A percentile compares a stretch with the other conserved stretches of the same genome.
Evolutionary conservation across 1,140 invertebrate species (phyloP).

Genomic region (Bacillus rossius): DNA sequence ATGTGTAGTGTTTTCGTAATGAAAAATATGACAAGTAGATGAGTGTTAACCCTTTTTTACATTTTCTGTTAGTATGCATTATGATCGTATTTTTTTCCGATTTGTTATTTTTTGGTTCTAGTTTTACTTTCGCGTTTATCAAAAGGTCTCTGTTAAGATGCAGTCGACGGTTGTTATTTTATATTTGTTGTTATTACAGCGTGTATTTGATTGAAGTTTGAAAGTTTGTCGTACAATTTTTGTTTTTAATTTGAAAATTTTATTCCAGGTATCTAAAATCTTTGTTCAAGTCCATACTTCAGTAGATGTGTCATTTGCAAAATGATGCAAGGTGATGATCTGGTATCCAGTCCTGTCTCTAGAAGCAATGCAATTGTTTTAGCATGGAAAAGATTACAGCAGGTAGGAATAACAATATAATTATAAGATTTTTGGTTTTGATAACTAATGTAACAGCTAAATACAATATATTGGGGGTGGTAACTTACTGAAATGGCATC

Average conservation of each 20-base stretch:
- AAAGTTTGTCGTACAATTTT: no score
- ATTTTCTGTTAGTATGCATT: background rate
- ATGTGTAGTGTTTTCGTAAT: background rate
- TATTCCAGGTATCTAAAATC: no score
- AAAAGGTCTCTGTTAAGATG: no score
- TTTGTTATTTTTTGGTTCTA: no score
- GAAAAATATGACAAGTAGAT: background rate
- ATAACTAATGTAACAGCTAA: conserved; percentile 3
- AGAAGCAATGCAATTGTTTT: conserved; percentile 5
- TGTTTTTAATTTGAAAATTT: no score
- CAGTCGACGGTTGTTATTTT: no score
- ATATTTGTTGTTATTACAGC: no score
- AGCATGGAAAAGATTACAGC: conserved; percentile 14
- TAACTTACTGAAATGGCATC: no score
- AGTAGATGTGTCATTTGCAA: conserved; percentile 4
- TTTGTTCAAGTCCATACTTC: background rate
- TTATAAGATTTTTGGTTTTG: background rate
- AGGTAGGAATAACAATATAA: conserved; percentile 6
- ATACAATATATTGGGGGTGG: no score
- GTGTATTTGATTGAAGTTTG: no score
- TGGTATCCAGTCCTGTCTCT: conserved; percentile 6
- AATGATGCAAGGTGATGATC: conserved; percentile 11
- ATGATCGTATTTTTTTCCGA: background rate
- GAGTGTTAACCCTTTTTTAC: background rate
- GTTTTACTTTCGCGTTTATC: no score